Base-by-base conservation (phyloP, 2,888 invertebrate genomes). In the Thecocarcelia acutangulata region DNA sequence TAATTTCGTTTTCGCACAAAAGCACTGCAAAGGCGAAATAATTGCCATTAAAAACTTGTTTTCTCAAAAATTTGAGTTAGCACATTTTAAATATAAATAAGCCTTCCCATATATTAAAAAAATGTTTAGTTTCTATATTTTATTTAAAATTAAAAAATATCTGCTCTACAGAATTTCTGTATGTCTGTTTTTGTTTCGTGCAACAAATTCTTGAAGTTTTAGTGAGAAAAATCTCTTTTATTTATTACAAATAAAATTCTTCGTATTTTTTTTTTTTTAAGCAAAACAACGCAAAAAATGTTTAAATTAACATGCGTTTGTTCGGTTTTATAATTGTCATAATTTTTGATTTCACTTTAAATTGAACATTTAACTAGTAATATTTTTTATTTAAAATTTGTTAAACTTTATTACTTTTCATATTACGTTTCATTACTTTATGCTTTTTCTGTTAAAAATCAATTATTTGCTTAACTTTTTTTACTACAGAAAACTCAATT, bases 371-470 rank as follows among this genome's bases (percentile, higher is more conserved):
- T 63, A 19, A n/a, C 15, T 19, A 12, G 8, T 13, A 28, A 15
- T 72, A 46, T 4, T 46, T 56, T 15, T 28, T 28, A 11, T 44
- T 61, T 40, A 28, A 13, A 11, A 33, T 33, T 33, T 5, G 24
- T 5, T 8, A 33, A 11, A 6, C n/a, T 52, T 72, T 72, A 28
- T 64, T n/a, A 46, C 52, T 63, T 54, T 37, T 64, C n/a, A 17
- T 24, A 52, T 33, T 15, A 42, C 40, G 8, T 56, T 42, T 37
- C 11, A 15, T 19, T 19, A 33, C 11, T 8, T 59, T 70, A 59
- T 46, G 21, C 40, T 4, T 13, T 61, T 74, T 74, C 40, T 85
- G 79, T 73, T 84, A 83, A 76, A 64, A 83, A 64, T 70, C 72
- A 80, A 78, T 84, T 84, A 74, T 85, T 80, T 61, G 59, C 73